Conservation (phyloP, 2,113 vertebrate species). For the Athene noctua region DNA sequence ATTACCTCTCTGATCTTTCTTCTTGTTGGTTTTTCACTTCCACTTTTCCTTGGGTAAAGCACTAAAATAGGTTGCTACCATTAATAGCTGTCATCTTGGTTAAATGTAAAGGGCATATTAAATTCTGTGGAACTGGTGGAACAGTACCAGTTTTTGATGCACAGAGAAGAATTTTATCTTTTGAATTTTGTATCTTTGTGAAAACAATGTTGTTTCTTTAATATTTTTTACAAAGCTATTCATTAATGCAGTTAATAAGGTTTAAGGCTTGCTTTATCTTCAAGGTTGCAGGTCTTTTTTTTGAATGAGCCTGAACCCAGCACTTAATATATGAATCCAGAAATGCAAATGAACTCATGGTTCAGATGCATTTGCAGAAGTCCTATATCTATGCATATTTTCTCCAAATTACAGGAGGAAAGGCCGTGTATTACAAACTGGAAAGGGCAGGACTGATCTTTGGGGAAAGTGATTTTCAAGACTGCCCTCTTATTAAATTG, state of each 20-base stretch:
- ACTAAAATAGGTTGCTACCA: background rate
- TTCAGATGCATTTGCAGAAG: background rate
- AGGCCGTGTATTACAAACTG: background rate
- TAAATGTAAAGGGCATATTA: background rate
- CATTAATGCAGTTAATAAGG: background rate
- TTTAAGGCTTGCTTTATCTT: background rate
- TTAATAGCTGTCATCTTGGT: background rate
- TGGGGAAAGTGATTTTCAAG: background rate
- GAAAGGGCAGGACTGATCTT: background rate
- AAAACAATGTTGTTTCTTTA: background rate
- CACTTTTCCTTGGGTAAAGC: background rate
- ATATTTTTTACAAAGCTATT: background rate
- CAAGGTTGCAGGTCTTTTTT: background rate
- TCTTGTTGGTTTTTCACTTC: background rate
- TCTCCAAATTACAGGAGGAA: background rate
- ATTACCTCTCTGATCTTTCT: background rate
- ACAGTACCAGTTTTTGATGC: background rate
- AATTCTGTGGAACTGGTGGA: background rate
- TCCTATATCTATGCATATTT: background rate
- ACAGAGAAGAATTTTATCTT: background rate
- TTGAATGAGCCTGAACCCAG: background rate
- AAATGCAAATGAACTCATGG: background rate
- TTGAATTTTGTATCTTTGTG: background rate
- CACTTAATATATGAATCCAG: background rate
- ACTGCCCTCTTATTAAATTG: background rate